phyloP scores from a whole-genome alignment of 2,888 invertebrate genomes.

The Sinhomidia bicolor region DNA sequence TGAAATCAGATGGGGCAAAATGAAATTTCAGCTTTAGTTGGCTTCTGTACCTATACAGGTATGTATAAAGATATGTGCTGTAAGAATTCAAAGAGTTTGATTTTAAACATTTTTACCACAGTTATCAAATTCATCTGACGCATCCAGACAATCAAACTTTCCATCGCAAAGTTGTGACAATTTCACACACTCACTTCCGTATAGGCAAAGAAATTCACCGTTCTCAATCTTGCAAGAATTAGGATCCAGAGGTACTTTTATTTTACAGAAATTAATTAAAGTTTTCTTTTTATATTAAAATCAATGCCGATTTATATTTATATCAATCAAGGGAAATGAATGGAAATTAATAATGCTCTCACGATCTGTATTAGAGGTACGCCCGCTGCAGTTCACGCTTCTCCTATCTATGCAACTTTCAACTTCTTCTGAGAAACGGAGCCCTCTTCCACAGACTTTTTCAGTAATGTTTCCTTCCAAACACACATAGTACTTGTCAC shows the following conservation, averaged over 20 bases:
- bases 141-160: conserved; percentile 85
- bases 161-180: conserved; percentile 84
- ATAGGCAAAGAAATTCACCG: conserved; percentile 75
- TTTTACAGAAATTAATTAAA: background rate
- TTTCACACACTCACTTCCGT: conserved; percentile 82
- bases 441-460: conserved; percentile 15
- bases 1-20: conserved; percentile 48
- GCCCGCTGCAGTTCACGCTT: conserved; percentile 52
- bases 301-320: no score
- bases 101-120: conserved; percentile 66
- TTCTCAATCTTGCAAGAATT: conserved; percentile 68
- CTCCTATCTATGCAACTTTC: conserved; percentile 6
- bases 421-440: conserved; percentile 16
- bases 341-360: no score
- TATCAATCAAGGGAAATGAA: background rate
- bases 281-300: no score
- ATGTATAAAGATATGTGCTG: no score
- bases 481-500: conserved; percentile 64
- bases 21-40: conserved; percentile 3
- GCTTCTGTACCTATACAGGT: no score
- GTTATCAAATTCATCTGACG: conserved; percentile 85
- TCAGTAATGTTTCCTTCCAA: conserved; percentile 27
- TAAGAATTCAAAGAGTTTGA: no score
- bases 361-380: conserved; percentile 20
- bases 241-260: conserved; percentile 33